Percentiles rank a stretch among this genome's conserved stretches.
These are phyloP conservation scores for Climacteris rufus DNA, from an alignment of 2,113 vertebrate species.

Conservation along the genomic window DNA sequence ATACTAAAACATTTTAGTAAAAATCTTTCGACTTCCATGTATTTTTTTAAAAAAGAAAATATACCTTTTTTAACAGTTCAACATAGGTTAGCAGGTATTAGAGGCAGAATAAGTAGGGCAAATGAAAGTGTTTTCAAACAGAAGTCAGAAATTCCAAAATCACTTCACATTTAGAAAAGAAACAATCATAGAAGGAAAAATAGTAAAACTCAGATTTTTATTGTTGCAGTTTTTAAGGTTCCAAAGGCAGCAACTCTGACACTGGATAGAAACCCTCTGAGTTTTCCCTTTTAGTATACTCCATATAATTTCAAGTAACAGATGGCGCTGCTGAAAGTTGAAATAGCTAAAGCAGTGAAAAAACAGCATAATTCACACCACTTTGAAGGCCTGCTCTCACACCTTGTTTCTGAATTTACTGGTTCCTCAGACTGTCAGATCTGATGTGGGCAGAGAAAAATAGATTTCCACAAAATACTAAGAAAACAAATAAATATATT, in stretches of 20 bases:
- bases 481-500: not conserved
- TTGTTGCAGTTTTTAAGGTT: not conserved
- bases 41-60: not conserved
- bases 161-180: not conserved
- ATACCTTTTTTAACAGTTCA: not conserved
- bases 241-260: not conserved
- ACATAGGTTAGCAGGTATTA: not conserved
- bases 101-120: not conserved
- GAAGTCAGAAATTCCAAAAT: not conserved
- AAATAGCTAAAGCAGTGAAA: not conserved
- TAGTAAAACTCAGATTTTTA: not conserved
- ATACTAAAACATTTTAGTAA: too few relatives aligned
- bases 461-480: not conserved
- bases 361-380: not conserved
- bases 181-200: not conserved
- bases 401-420: not conserved
- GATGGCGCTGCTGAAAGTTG: not conserved
- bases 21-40: not conserved
- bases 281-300: not conserved
- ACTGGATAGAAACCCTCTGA: not conserved
- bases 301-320: not conserved
- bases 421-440: not conserved
- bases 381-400: not conserved
- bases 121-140: not conserved
- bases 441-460: not conserved